Conservation (phyloP, 35 echinoderm and acorn worm species). For the Nesometra sesokonis region DNA sequence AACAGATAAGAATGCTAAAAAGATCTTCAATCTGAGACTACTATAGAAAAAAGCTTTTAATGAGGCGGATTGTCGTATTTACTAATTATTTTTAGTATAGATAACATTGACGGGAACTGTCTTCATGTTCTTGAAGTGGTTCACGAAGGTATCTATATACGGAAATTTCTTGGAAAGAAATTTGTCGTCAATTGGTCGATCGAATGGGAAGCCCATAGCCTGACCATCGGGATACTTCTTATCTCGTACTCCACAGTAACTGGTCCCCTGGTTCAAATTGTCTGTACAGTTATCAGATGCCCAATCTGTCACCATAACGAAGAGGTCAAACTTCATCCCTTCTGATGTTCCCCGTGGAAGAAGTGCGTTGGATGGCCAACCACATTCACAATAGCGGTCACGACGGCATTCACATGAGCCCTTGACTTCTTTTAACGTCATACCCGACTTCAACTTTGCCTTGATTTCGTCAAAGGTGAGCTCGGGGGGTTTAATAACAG, state of each 20-base stretch:
- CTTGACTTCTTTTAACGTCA: background rate
- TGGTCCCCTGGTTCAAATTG: conserved; percentile 36
- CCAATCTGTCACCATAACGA: conserved; percentile 54
- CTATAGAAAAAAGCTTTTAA: too few species aligned
- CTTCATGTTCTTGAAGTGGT: too few species aligned
- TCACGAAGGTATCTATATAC: too few species aligned
- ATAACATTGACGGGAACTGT: too few species aligned
- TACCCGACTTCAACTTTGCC: background rate
- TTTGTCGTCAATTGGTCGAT: conserved; percentile 8
- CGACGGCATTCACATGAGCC: conserved; percentile 17
- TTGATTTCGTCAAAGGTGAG: background rate
- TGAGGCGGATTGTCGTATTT: too few species aligned
- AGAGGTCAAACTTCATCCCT: conserved; percentile 45
- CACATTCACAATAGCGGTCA: conserved; percentile 54
- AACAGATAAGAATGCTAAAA: too few species aligned
- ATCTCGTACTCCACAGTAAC: conserved; percentile 52
- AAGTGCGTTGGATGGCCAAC: conserved; percentile 47
- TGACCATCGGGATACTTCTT: conserved; percentile 46
- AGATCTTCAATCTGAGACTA: too few species aligned
- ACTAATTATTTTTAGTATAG: too few species aligned
- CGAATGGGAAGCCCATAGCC: conserved; percentile 66
- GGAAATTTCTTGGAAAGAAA: background rate
- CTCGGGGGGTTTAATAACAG: conserved; percentile 21
- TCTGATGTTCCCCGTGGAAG: conserved; percentile 32
- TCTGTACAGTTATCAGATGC: conserved; percentile 15